A percentile compares a stretch with the other conserved stretches of the same genome.
Conservation (phyloP, 2,113 vertebrate genomes). For the Desmodus rotundus region DNA sequence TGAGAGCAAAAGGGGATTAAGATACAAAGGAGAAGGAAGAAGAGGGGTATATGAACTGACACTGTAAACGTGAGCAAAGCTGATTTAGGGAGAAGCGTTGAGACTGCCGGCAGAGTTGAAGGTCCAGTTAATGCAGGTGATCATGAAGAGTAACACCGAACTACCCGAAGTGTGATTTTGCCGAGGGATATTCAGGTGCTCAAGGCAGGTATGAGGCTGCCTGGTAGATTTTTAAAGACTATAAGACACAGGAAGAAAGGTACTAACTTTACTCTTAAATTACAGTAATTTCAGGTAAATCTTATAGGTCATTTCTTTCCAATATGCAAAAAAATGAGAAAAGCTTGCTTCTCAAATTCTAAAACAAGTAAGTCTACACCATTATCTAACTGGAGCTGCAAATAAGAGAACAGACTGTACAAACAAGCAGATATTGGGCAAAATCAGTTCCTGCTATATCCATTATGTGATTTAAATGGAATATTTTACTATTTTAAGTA, state of each 20-base stretch:
- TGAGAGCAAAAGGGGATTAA: background rate
- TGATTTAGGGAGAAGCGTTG: background rate
- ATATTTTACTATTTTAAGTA: conserved; percentile 44
- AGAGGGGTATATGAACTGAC: background rate
- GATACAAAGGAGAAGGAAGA: background rate
- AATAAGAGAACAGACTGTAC: background rate
- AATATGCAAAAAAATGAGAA: background rate
- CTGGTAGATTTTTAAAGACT: background rate
- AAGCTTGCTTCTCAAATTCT: background rate
- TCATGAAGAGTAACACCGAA: background rate
- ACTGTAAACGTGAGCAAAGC: background rate
- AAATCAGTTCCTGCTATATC: background rate
- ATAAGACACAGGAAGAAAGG: background rate
- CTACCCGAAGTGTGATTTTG: background rate
- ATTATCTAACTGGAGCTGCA: background rate
- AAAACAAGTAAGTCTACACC: background rate
- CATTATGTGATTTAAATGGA: conserved; percentile 2
- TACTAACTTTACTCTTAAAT: background rate
- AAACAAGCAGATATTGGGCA: background rate
- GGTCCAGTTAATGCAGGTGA: background rate
- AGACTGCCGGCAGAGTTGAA: background rate
- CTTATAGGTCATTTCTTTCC: background rate
- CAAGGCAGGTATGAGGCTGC: background rate
- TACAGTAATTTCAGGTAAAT: background rate
- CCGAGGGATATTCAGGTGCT: background rate